Percentiles rank a stretch among this genome's conserved stretches.
phyloP scores from a whole-genome alignment of 1,140 invertebrate species.

The Venturia canescens region DNA sequence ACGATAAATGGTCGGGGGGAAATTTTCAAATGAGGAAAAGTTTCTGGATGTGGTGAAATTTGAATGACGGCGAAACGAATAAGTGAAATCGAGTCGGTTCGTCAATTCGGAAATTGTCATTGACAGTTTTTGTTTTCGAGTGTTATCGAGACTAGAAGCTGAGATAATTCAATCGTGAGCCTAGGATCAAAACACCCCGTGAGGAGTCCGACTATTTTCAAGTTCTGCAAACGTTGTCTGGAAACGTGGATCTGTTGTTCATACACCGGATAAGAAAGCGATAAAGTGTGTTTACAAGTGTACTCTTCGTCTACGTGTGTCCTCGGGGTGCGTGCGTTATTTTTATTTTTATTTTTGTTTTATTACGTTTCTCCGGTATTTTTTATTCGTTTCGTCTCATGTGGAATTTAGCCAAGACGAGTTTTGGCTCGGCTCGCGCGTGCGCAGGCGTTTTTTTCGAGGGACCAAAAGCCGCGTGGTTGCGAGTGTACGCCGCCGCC shows the following conservation, averaged over 20 bases:
- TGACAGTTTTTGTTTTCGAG: too few species aligned
- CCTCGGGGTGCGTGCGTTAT: not conserved
- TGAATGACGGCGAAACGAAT: not conserved
- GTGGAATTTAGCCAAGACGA: not conserved
- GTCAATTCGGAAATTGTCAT: too few species aligned
- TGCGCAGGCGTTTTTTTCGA: slow-evolving; percentile 11
- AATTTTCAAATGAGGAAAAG: not conserved
- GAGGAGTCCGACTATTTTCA: too few species aligned
- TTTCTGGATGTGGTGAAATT: not conserved
- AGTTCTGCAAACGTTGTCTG: too few species aligned
- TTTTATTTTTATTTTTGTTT: not conserved
- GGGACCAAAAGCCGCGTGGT: slow-evolving; percentile 30
- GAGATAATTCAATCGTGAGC: too few species aligned
- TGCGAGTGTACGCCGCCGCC: slow-evolving; percentile 13
- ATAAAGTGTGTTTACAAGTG: not conserved
- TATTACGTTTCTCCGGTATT: not conserved
- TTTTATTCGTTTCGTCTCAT: not conserved
- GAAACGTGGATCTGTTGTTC: slow-evolving; percentile 1
- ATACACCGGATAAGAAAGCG: not conserved
- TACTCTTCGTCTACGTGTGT: not conserved
- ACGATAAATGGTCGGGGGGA: not conserved
- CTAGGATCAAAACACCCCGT: too few species aligned
- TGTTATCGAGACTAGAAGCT: too few species aligned
- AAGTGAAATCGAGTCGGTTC: too few species aligned
- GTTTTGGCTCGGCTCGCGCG: slow-evolving; percentile 11